A percentile compares a stretch with the other conserved stretches of the same genome.
phyloP scores from a whole-genome alignment of 2,797 vertebrate species.

The Centroberyx gerrardi region DNA sequence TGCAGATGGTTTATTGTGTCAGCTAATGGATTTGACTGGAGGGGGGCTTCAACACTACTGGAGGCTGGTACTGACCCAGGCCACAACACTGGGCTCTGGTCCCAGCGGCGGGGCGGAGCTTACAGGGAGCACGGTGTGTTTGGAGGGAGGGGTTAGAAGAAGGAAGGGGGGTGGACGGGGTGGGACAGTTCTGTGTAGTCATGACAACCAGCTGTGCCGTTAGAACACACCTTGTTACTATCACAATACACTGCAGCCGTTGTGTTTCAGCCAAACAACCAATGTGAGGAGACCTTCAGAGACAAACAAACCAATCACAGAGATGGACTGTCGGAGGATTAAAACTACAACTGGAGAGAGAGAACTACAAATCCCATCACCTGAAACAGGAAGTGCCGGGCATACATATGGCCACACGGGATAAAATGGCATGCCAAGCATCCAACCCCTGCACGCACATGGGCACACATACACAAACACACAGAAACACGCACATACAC shows the following conservation, averaged over 20 bases:
- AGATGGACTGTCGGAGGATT: slow-evolving; percentile 21
- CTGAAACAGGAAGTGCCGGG: slow-evolving; percentile 56
- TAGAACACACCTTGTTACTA: slow-evolving; percentile 71
- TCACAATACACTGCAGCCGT: slow-evolving; percentile 62
- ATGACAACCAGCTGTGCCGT: slow-evolving; percentile 79
- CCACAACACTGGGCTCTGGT: neutral
- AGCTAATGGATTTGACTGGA: too few species aligned
- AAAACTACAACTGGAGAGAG: slow-evolving; percentile 37
- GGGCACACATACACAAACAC: slow-evolving; percentile 11
- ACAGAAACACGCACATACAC: neutral
- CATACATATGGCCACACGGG: neutral
- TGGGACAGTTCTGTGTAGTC: slow-evolving; percentile 62
- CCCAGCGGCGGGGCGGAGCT: slow-evolving; percentile 59
- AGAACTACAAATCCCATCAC: slow-evolving; percentile 15
- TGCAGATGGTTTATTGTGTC: too few species aligned
- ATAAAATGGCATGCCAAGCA: slow-evolving; percentile 22
- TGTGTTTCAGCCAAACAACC: slow-evolving; percentile 74
- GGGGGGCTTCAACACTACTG: neutral
- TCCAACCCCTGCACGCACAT: neutral
- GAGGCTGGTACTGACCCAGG: neutral
- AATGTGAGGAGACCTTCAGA: slow-evolving; percentile 47
- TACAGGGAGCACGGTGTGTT: slow-evolving; percentile 52
- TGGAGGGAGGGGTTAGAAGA: slow-evolving; percentile 43
- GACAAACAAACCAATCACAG: slow-evolving; percentile 54
- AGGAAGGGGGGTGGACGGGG: neutral